Percentiles rank a stretch among this genome's conserved stretches.
Evolutionary conservation across 2,888 invertebrate species (phyloP).

Genomic region (Muscina levida): DNA sequence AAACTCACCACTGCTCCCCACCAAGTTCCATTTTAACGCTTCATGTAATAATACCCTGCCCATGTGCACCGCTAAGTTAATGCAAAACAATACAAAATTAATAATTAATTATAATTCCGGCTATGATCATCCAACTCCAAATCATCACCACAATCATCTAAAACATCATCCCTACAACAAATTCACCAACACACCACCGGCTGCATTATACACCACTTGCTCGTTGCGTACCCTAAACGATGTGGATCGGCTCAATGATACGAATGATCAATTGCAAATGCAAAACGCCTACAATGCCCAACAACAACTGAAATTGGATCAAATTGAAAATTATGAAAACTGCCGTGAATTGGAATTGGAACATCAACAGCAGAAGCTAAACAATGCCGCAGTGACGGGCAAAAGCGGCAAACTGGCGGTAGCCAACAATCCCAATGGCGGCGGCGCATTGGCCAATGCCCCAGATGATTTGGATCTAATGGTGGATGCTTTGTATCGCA

Average conservation of each 20-base stretch:
- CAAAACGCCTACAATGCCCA: constrained; percentile 76
- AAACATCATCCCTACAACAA: constrained; percentile 65
- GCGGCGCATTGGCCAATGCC: constrained; percentile 46
- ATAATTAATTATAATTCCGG: constrained; percentile 77
- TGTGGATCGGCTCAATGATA: constrained; percentile 64
- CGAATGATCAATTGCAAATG: constrained; percentile 70
- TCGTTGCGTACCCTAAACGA: constrained; percentile 51
- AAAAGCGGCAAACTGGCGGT: constrained; percentile 33
- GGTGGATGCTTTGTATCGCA: constrained; percentile 72
- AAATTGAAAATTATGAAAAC: constrained; percentile 78
- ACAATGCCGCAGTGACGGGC: constrained; percentile 45
- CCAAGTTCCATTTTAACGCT: constrained; percentile 47
- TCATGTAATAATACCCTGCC: constrained; percentile 58
- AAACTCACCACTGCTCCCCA: constrained; percentile 47
- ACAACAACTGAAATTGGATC: constrained; percentile 77
- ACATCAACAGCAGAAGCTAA: constrained; percentile 68
- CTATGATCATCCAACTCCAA: constrained; percentile 67
- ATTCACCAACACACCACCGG: constrained; percentile 37
- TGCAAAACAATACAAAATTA: constrained; percentile 68
- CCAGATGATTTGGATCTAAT: constrained; percentile 58
- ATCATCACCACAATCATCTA: constrained; percentile 65
- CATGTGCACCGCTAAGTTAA: constrained; percentile 60
- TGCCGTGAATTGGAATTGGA: constrained; percentile 70
- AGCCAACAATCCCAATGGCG: constrained; percentile 65
- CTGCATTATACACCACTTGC: constrained; percentile 36